Evolutionary conservation across 2,113 vertebrate species (phyloP).

Genomic region (Nothocercus julius): DNA sequence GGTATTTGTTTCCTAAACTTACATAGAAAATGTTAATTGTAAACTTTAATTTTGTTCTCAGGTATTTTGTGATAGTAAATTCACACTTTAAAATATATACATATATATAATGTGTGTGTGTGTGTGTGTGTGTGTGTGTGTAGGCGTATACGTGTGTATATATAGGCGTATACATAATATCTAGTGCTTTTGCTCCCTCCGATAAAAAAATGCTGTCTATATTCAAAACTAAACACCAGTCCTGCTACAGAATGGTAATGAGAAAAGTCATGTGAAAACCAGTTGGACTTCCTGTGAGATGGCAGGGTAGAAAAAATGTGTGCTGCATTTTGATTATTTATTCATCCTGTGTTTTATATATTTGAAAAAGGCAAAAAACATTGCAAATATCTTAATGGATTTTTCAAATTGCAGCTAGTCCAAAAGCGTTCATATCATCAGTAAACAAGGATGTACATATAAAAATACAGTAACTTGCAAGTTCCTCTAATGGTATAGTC

Average conservation of each 20-base stretch:
- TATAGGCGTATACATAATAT: not conserved
- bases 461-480: not conserved
- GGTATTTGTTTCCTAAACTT: not conserved
- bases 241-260: not conserved
- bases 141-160: too few relatives aligned
- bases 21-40: not conserved
- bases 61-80: not conserved
- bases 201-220: not conserved
- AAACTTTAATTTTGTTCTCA: not conserved
- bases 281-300: not conserved
- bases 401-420: not conserved
- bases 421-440: not conserved
- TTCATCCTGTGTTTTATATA: not conserved
- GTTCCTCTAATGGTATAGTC: not conserved
- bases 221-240: not conserved
- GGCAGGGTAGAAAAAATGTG: fast-evolving
- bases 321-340: not conserved
- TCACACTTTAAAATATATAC: not conserved
- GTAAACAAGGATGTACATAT: not conserved
- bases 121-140: too few relatives aligned
- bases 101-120: too few relatives aligned
- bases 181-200: not conserved
- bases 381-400: not conserved
- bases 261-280: not conserved
- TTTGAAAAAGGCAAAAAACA: not conserved